phyloP scores from a whole-genome alignment of 2,113 vertebrate species.

The Panthera uncia region DNA sequence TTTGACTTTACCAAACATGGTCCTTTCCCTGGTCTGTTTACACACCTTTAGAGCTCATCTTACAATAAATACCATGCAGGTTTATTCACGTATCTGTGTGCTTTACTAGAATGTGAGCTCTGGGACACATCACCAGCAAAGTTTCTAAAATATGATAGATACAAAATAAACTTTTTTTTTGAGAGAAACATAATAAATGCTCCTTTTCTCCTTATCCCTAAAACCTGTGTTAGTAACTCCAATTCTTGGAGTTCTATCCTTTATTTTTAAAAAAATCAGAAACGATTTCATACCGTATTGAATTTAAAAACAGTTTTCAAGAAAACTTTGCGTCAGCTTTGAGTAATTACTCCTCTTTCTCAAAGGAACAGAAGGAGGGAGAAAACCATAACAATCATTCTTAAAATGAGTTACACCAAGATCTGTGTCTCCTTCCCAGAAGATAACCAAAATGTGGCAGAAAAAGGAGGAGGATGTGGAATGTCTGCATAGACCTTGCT shows the following conservation, averaged over 20 bases:
- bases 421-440: background rate
- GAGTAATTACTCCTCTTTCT: background rate
- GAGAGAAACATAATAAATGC: background rate
- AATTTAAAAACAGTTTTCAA: background rate
- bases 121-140: background rate
- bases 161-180: background rate
- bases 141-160: background rate
- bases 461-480: background rate
- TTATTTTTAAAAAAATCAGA: background rate
- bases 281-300: background rate
- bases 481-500: background rate
- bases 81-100: background rate
- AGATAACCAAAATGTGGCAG: background rate
- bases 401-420: background rate
- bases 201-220: background rate
- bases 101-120: background rate
- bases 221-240: background rate
- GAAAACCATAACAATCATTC: conserved; percentile 24
- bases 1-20: background rate
- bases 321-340: background rate
- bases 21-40: background rate
- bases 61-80: background rate
- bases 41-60: background rate
- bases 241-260: background rate
- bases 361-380: conserved; percentile 6